Percentiles rank a stretch among this genome's conserved stretches.
These are phyloP conservation scores for Priocnemis perturbator DNA, from an alignment of 2,888 invertebrate genomes.

Conservation along the genomic window DNA sequence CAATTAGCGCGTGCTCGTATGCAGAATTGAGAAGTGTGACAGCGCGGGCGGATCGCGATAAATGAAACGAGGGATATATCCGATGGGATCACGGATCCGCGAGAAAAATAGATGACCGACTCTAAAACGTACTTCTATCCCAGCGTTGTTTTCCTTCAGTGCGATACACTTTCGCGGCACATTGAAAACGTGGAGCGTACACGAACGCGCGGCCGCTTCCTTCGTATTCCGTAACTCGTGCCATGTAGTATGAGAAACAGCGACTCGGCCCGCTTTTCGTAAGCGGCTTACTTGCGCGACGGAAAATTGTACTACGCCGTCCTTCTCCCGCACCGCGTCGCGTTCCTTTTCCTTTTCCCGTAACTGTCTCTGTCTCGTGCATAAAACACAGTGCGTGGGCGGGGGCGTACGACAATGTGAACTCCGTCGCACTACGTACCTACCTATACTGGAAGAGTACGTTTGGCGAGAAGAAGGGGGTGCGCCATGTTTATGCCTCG, in stretches of 20 bases:
- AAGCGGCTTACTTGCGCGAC: conserved; percentile 64
- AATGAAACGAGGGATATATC: too few species aligned
- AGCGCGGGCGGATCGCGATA: too few species aligned
- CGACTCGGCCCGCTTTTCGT: conserved; percentile 60
- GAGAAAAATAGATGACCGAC: too few species aligned
- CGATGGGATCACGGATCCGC: too few species aligned
- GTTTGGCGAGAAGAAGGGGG: not conserved
- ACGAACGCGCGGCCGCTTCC: conserved; percentile 36
- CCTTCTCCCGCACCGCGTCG: conserved; percentile 1
- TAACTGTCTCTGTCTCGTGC: conserved; percentile 36
- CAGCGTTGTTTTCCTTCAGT: conserved; percentile 12
- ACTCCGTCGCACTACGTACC: not conserved
- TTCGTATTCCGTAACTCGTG: conserved; percentile 45
- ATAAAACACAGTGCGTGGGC: conserved; percentile 26
- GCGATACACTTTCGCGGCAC: conserved; percentile 24
- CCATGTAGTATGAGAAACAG: conserved; percentile 55
- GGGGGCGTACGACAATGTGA: conserved; percentile 3
- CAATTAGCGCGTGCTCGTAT: too few species aligned
- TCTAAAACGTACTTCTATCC: not conserved
- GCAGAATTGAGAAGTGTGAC: too few species aligned
- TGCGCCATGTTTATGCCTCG: conserved; percentile 36
- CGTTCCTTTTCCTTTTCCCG: conserved; percentile 41
- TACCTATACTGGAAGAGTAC: not conserved
- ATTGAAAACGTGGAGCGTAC: conserved; percentile 35
- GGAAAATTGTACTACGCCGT: conserved; percentile 61